phyloP scores from a whole-genome alignment of 2,888 invertebrate genomes.

The Thysanoteuthis rhombus region DNA sequence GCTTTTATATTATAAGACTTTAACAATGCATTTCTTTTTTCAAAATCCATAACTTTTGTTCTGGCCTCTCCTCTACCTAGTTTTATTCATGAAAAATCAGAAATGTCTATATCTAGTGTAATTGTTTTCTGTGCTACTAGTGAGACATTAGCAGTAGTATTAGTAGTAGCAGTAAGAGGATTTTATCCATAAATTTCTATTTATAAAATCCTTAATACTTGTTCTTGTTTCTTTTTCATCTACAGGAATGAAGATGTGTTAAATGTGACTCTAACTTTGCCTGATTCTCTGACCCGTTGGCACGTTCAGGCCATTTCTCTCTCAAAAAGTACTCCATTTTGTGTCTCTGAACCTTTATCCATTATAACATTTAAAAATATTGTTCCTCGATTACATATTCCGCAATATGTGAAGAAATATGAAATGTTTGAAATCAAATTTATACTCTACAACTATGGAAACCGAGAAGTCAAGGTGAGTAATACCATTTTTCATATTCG shows the following conservation, averaged over 20 bases:
- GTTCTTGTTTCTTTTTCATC: not conserved
- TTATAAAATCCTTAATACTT: too few species aligned
- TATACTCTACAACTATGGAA: not conserved
- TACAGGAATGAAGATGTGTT: not conserved
- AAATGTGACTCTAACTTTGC: not conserved
- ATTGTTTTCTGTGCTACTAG: too few species aligned
- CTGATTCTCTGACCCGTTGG: not conserved
- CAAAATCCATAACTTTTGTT: too few species aligned
- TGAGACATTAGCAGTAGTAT: too few species aligned
- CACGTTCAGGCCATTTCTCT: not conserved
- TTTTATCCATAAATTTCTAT: too few species aligned
- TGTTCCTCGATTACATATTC: not conserved
- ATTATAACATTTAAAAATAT: constrained; percentile 14
- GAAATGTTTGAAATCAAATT: not conserved
- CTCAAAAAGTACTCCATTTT: not conserved
- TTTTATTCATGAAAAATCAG: too few species aligned
- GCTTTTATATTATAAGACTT: too few species aligned
- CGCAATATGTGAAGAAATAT: not conserved
- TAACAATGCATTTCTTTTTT: too few species aligned
- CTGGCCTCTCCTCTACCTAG: too few species aligned
- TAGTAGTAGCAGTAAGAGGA: not conserved
- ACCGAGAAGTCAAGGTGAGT: not conserved
- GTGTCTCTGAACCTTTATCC: not conserved
- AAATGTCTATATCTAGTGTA: too few species aligned
- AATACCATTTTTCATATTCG: not conserved